These are phyloP conservation scores for Aphidius ervi DNA, from an alignment of 1,140 invertebrate species.

Conservation along the genomic window DNA sequence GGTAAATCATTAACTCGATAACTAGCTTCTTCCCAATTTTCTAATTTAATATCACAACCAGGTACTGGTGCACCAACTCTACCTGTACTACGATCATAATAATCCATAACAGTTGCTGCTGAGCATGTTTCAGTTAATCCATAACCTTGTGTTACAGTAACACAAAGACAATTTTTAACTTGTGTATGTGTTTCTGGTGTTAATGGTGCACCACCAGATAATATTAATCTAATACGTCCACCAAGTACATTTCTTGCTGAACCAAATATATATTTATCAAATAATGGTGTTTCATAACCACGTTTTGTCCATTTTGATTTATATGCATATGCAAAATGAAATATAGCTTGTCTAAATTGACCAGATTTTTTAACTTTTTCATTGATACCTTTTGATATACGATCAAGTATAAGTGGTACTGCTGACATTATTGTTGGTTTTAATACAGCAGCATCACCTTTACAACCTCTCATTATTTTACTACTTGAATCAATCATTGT, in stretches of 20 bases:
- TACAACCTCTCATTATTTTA: conserved; percentile 90
- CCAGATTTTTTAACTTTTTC: conserved; percentile 82
- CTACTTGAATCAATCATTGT: conserved; percentile 94
- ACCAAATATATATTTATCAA: conserved; percentile 62
- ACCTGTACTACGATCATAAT: conserved; percentile 68
- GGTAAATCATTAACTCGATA: conserved; percentile 88
- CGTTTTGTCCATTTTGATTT: conserved; percentile 80
- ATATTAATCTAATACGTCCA: conserved; percentile 78
- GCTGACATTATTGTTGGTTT: conserved; percentile 91
- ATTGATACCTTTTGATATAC: conserved; percentile 92
- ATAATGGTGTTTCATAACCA: conserved; percentile 79
- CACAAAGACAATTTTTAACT: conserved; percentile 89
- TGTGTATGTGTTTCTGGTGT: conserved; percentile 94
- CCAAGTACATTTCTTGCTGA: conserved; percentile 77
- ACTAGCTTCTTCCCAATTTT: conserved; percentile 94
- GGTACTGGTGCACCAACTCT: conserved; percentile 86
- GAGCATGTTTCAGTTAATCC: conserved; percentile 58
- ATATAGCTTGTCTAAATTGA: conserved; percentile 70
- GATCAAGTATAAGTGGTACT: conserved; percentile 93
- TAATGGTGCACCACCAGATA: conserved; percentile 91
- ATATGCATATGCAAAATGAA: conserved; percentile 90
- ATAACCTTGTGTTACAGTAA: conserved; percentile 89
- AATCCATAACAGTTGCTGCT: conserved; percentile 21
- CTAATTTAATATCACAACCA: conserved; percentile 79
- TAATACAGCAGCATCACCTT: conserved; percentile 86